Conservation (phyloP, 2,888 invertebrate species). For the Acronicta psi region DNA sequence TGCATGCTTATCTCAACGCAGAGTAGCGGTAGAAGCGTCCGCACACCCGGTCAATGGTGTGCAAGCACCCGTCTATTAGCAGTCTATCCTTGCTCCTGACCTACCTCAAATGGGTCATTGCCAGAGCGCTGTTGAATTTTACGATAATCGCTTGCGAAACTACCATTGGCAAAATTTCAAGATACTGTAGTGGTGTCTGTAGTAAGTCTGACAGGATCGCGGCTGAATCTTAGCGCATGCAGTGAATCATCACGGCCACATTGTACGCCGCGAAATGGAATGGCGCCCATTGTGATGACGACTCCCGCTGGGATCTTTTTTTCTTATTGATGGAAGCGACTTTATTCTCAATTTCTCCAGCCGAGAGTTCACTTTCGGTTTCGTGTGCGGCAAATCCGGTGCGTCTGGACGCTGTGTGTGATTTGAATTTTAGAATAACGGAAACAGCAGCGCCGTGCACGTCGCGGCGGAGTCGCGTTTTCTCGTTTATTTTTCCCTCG, state of each 20-base stretch:
- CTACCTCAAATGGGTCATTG: slow-evolving; percentile 84
- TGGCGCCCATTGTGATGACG: slow-evolving; percentile 69
- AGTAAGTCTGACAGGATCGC: slow-evolving; percentile 82
- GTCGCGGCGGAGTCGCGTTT: slow-evolving; percentile 62
- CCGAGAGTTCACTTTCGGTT: slow-evolving; percentile 68
- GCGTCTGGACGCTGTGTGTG: slow-evolving; percentile 63
- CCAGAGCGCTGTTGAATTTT: slow-evolving; percentile 79
- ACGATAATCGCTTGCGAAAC: slow-evolving; percentile 85
- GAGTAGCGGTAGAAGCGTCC: slow-evolving; percentile 56
- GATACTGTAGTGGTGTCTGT: slow-evolving; percentile 81
- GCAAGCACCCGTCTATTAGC: slow-evolving; percentile 59
- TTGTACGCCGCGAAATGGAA: slow-evolving; percentile 55
- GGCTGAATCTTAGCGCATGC: slow-evolving; percentile 47
- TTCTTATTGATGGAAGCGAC: slow-evolving; percentile 55
- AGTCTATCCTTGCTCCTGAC: slow-evolving; percentile 77
- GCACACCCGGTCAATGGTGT: slow-evolving; percentile 36
- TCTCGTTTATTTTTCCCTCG: slow-evolving; percentile 75
- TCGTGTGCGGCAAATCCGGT: slow-evolving; percentile 48
- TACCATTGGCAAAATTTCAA: slow-evolving; percentile 88
- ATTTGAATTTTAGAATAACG: slow-evolving; percentile 85
- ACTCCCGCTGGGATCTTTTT: slow-evolving; percentile 71
- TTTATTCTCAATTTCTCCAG: slow-evolving; percentile 60
- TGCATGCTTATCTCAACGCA: slow-evolving; percentile 64
- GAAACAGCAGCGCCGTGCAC: slow-evolving; percentile 72
- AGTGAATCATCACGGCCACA: slow-evolving; percentile 73